Percentiles rank a stretch among this genome's conserved stretches.
Conservation (phyloP, 2,888 invertebrate species). For the Teleiodes luculella region DNA sequence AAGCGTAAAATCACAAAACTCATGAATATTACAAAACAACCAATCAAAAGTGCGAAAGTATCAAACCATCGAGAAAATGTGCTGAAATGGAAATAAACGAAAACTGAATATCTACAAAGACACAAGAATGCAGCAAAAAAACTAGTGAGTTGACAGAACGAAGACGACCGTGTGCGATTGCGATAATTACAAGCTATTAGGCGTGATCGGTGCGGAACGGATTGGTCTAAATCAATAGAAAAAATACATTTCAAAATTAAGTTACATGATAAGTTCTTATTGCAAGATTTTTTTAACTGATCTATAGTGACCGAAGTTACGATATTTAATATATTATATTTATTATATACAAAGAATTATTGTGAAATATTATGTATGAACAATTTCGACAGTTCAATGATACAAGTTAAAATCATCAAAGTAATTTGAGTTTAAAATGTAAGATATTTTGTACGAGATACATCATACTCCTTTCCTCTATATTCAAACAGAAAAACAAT, state of each 20-base stretch:
- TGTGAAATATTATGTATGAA: no score
- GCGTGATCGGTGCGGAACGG: background rate
- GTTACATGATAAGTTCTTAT: no score
- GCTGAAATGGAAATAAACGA: constrained; percentile 42
- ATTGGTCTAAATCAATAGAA: background rate
- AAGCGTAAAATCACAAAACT: constrained; percentile 32
- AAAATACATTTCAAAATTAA: background rate
- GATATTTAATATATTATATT: no score
- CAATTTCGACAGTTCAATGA: no score
- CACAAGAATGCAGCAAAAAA: constrained; percentile 40
- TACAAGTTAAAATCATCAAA: no score
- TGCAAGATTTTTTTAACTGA: no score
- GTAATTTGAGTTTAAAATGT: no score
- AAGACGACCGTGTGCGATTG: constrained; percentile 15
- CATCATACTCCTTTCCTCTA: no score
- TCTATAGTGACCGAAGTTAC: no score
- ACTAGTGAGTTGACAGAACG: background rate
- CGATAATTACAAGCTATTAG: constrained; percentile 11
- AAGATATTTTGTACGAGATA: no score
- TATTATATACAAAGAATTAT: no score
- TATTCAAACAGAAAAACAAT: background rate
- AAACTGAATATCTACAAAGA: no score
- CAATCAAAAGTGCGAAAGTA: constrained; percentile 19
- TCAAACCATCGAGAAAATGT: constrained; percentile 25
- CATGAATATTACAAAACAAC: constrained; percentile 26